These are phyloP conservation scores for Procambarus clarkii DNA, from an alignment of 1,140 invertebrate genomes.

Conservation along the genomic window DNA sequence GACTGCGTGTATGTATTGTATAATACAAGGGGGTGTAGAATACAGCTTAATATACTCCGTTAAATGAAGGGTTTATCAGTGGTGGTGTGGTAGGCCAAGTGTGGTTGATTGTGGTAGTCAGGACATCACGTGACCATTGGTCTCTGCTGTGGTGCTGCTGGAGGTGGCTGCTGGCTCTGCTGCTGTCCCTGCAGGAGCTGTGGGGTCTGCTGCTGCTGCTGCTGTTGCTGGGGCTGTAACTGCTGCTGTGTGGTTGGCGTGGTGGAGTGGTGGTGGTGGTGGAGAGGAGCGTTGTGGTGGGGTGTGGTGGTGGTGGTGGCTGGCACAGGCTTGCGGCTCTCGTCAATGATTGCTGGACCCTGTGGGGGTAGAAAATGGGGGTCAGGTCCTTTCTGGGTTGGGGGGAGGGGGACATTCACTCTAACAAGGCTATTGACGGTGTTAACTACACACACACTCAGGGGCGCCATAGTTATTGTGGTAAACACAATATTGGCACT, in stretches of 20 bases:
- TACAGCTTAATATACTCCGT: no score
- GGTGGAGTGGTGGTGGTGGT: conserved; percentile 36
- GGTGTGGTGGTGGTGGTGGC: conserved; percentile 7
- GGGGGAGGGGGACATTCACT: no score
- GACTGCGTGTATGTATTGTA: no score
- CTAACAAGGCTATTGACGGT: no score
- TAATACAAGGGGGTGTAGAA: no score
- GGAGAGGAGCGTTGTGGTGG: not conserved
- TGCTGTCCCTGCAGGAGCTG: conserved; percentile 17
- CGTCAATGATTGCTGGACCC: not conserved
- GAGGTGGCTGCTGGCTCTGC: not conserved
- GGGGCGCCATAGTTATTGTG: not conserved
- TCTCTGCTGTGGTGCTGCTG: conserved; percentile 27
- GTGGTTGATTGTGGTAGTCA: no score
- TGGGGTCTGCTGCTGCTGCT: not conserved
- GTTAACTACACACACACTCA: no score
- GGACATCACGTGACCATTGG: conserved; percentile 53
- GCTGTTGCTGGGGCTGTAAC: not conserved
- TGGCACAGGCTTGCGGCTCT: not conserved
- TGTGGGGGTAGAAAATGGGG: not conserved
- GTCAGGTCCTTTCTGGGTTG: no score
- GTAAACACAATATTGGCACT: no score
- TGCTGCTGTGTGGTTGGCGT: conserved; percentile 35
- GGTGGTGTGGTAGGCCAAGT: no score
- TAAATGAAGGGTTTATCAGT: no score